phyloP scores from a whole-genome alignment of 2,888 invertebrate genomes.

The Platycheirus rosarum region DNA sequence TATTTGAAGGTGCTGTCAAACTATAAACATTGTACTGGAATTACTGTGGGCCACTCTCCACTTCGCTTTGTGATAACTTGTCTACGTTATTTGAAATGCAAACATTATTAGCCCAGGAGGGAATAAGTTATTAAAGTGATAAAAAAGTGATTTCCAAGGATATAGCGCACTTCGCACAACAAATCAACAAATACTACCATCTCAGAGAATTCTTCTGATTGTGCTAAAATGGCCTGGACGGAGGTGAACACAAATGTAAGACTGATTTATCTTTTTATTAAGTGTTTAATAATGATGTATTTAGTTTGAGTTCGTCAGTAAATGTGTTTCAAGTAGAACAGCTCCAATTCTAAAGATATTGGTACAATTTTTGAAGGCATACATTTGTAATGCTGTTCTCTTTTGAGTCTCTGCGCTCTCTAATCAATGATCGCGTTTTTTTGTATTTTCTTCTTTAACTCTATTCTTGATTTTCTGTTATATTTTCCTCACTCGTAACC shows the following conservation, averaged over 20 bases:
- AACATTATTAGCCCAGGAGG: slow-evolving; percentile 8
- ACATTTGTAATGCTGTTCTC: too few relatives aligned
- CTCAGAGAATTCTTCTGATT: slow-evolving; percentile 1
- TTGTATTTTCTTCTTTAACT: too few relatives aligned
- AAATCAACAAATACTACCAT: slow-evolving; percentile 13
- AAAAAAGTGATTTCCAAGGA: slow-evolving; percentile 5
- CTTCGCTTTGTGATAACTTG: slow-evolving; percentile 28
- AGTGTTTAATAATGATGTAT: too few relatives aligned
- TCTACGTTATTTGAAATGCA: slow-evolving; percentile 36
- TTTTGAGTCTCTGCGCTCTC: too few relatives aligned
- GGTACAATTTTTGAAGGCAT: too few relatives aligned
- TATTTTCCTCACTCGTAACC: slow-evolving; percentile 27
- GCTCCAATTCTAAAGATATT: too few relatives aligned
- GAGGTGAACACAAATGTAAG: slow-evolving; percentile 56
- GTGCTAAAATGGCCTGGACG: slow-evolving; percentile 67
- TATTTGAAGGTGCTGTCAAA: slow-evolving; percentile 32
- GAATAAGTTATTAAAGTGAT: slow-evolving; percentile 1
- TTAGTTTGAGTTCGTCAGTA: too few relatives aligned
- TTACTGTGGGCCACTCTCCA: slow-evolving; percentile 38
- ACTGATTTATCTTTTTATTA: not conserved
- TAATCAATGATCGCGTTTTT: too few relatives aligned
- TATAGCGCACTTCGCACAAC: not conserved
- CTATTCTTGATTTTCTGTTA: slow-evolving; percentile 17
- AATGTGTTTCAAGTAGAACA: too few relatives aligned
- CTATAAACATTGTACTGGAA: slow-evolving; percentile 46